Percentiles rank a stretch among this genome's conserved stretches.
phyloP scores from a whole-genome alignment of 2,797 vertebrate species.

The Ibycter americanus region DNA sequence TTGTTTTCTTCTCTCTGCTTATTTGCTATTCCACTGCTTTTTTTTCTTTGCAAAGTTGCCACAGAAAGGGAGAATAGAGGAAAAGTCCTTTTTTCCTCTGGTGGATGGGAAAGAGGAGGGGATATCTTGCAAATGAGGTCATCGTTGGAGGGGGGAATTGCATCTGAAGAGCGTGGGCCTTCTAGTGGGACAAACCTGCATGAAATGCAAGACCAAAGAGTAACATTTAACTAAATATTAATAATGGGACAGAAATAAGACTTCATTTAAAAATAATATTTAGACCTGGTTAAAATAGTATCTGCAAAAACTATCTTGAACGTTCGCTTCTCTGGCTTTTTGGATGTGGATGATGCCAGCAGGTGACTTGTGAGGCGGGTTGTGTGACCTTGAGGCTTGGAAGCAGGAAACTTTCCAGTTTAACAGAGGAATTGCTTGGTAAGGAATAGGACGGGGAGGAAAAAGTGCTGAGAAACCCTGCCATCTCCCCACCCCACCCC shows the following conservation, averaged over 20 bases:
- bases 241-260: background rate
- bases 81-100: background rate
- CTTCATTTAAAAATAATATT: background rate
- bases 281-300: background rate
- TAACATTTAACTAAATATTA: background rate
- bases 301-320: background rate
- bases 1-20: background rate
- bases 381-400: background rate
- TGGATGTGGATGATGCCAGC: background rate
- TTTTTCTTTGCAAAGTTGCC: background rate
- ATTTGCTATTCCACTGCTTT: background rate
- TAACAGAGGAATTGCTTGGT: background rate
- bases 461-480: background rate
- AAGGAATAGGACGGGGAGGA: background rate
- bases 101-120: background rate
- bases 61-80: background rate
- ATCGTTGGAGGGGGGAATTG: background rate
- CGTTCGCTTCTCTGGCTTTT: background rate
- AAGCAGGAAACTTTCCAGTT: background rate
- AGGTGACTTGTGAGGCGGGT: background rate
- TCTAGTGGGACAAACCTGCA: background rate
- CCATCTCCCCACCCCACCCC: accelerated
- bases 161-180: background rate
- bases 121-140: background rate
- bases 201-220: background rate